Percentiles rank a stretch among this genome's conserved stretches.
Conservation (phyloP, 1,140 invertebrate genomes). For the Meloidogyne floridensis region DNA sequence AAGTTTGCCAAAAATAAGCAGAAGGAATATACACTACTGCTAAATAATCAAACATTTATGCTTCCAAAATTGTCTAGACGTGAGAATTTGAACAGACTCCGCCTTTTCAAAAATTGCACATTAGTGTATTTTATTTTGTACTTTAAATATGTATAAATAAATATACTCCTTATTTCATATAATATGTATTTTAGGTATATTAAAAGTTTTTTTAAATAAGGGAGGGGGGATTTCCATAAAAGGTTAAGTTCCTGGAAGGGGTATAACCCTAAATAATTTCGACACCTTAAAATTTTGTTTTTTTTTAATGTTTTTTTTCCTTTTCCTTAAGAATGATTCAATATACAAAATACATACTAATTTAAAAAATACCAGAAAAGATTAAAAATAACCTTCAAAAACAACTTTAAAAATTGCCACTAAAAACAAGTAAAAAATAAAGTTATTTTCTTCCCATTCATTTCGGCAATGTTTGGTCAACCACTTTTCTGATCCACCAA, state of each 20-base stretch:
- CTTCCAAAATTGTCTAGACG: not conserved
- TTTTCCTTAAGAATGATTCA: not conserved
- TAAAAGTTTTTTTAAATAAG: no score
- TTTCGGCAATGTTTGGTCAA: conserved; percentile 9
- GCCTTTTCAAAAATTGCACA: not conserved
- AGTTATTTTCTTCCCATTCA: conserved; percentile 2
- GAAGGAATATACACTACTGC: not conserved
- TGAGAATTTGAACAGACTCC: not conserved
- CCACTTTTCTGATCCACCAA: not conserved
- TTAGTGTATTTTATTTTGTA: no score
- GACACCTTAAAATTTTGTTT: no score
- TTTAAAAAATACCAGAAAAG: not conserved
- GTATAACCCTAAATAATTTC: no score
- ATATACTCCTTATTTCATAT: no score
- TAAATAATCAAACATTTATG: no score
- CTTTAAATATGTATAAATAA: no score
- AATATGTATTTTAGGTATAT: no score
- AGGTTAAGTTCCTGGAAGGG: no score
- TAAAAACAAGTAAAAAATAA: not conserved
- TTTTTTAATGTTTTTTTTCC: not conserved
- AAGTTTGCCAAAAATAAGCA: not conserved
- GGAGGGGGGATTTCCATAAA: no score
- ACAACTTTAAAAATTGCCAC: not conserved
- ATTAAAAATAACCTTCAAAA: conserved; percentile 6
- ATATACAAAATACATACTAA: not conserved